These are phyloP conservation scores for Procavia capensis DNA, from an alignment of 2,113 vertebrate genomes.

Conservation along the genomic window DNA sequence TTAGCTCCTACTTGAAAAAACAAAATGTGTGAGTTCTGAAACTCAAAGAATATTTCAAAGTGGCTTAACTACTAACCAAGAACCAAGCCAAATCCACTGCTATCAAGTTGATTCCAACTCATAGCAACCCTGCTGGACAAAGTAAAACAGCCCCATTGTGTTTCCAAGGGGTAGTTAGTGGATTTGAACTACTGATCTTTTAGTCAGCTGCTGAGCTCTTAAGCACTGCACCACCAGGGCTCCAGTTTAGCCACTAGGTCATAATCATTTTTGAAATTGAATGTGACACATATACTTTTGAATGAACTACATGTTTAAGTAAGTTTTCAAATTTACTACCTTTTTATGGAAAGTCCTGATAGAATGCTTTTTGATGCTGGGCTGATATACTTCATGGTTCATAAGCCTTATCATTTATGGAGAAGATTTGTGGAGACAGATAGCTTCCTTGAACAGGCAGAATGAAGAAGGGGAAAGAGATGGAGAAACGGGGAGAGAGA, in stretches of 20 bases:
- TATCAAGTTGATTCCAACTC: too few relatives aligned
- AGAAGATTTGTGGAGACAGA: background rate
- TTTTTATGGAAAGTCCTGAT: background rate
- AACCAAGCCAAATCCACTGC: too few relatives aligned
- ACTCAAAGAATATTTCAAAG: background rate
- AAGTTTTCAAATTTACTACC: constrained; percentile 19
- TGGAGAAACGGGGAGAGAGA: background rate
- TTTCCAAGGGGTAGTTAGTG: too few relatives aligned
- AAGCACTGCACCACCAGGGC: too few relatives aligned
- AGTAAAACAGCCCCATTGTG: too few relatives aligned
- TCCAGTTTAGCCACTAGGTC: background rate
- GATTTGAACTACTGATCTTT: too few relatives aligned
- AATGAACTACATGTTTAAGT: background rate
- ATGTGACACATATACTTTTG: background rate
- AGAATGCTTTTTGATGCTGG: background rate
- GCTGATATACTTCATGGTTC: background rate
- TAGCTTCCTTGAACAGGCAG: background rate
- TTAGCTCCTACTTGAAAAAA: constrained; percentile 17
- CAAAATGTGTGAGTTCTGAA: background rate
- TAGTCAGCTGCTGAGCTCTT: too few relatives aligned
- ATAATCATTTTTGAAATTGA: constrained; percentile 7
- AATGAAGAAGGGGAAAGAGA: background rate
- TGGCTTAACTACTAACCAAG: background rate
- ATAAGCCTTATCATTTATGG: background rate
- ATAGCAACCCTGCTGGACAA: too few relatives aligned